phyloP scores from a whole-genome alignment of 1,140 invertebrate species.

The Elysia chlorotica region DNA sequence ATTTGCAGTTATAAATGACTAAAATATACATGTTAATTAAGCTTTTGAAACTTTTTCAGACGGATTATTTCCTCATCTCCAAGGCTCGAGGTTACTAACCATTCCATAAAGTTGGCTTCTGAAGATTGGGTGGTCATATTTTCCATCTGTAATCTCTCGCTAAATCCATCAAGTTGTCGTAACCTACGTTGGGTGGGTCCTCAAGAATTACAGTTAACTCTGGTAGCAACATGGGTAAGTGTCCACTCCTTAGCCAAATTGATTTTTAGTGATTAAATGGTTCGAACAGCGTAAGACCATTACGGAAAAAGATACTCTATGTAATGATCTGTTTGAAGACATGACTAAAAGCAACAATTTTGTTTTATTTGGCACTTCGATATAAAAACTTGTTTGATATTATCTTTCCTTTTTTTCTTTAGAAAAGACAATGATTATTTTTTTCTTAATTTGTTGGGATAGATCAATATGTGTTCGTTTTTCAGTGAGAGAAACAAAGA shows the following conservation, averaged over 20 bases:
- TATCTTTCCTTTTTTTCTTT: background rate
- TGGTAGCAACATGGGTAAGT: slow-evolving; percentile 13
- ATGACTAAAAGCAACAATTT: background rate
- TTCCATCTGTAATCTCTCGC: too few species aligned
- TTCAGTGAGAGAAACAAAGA: background rate
- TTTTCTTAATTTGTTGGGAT: background rate
- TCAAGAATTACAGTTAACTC: slow-evolving; percentile 9
- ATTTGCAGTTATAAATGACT: too few species aligned
- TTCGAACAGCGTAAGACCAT: background rate
- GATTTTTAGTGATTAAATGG: background rate
- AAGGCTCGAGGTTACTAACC: too few species aligned
- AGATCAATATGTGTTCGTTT: background rate
- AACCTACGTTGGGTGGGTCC: slow-evolving; percentile 7
- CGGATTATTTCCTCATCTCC: too few species aligned
- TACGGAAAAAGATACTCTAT: background rate
- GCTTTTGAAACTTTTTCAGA: too few species aligned
- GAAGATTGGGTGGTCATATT: too few species aligned
- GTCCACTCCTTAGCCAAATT: background rate
- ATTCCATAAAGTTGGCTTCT: too few species aligned
- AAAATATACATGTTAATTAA: too few species aligned
- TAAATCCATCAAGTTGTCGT: slow-evolving; percentile 4
- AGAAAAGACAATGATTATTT: too few species aligned
- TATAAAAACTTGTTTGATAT: background rate
- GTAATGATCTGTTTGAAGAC: background rate
- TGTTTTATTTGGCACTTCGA: background rate